Conservation (phyloP, 2,797 vertebrate genomes). For the Oreonectes daqikongensis region DNA sequence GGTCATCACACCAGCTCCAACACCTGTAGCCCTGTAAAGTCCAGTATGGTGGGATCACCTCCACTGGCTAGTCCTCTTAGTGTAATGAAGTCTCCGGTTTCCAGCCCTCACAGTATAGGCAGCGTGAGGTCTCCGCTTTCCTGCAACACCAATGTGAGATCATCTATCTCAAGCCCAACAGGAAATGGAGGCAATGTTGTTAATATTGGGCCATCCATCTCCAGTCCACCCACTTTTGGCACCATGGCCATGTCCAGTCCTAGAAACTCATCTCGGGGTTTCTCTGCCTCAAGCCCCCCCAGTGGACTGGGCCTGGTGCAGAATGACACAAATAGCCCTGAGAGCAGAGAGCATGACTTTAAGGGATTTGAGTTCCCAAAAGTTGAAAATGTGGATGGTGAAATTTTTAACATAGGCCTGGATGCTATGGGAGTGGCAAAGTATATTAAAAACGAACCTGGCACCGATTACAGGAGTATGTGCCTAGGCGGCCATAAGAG, state of each 20-base stretch:
- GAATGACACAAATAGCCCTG: slow-evolving; percentile 85
- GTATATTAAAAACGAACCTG: slow-evolving; percentile 96
- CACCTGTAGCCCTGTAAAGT: slow-evolving; percentile 90
- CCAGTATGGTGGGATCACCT: slow-evolving; percentile 89
- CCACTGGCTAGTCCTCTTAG: slow-evolving; percentile 93
- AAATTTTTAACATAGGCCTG: slow-evolving; percentile 84
- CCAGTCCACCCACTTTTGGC: slow-evolving; percentile 86
- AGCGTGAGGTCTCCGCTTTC: slow-evolving; percentile 92
- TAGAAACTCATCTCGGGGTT: slow-evolving; percentile 79
- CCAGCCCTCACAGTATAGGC: slow-evolving; percentile 91
- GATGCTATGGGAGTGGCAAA: slow-evolving; percentile 90
- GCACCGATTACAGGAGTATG: slow-evolving; percentile 87
- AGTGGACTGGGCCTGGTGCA: slow-evolving; percentile 81
- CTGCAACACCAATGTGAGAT: slow-evolving; percentile 87
- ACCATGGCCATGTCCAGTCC: slow-evolving; percentile 88
- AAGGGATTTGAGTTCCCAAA: slow-evolving; percentile 90
- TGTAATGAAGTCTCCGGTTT: slow-evolving; percentile 94
- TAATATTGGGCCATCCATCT: slow-evolving; percentile 86
- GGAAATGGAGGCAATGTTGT: slow-evolving; percentile 79
- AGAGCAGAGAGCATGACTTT: slow-evolving; percentile 82
- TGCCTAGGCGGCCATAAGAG: slow-evolving; percentile 86
- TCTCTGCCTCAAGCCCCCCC: slow-evolving; percentile 80
- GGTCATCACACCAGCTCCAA: slow-evolving; percentile 85
- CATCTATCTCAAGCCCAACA: slow-evolving; percentile 91
- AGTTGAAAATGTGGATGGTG: slow-evolving; percentile 87